phyloP scores from a whole-genome alignment of 2,888 invertebrate genomes.

The Taphrorychus bicolor region DNA sequence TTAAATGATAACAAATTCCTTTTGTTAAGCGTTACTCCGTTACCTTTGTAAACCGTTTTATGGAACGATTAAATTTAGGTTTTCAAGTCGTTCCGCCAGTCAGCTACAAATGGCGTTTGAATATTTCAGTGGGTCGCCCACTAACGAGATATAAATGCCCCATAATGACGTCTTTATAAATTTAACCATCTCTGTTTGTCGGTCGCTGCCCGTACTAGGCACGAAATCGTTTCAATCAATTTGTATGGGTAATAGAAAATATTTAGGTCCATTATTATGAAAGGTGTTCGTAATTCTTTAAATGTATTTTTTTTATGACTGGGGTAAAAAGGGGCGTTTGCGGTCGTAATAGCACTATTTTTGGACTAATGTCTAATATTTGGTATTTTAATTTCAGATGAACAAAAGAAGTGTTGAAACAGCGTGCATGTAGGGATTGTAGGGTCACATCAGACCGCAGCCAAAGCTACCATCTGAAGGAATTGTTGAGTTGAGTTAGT shows the following conservation, averaged over 20 bases:
- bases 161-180: slow-evolving; percentile 6
- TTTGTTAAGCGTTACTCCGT: not conserved
- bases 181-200: not conserved
- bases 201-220: slow-evolving; percentile 3
- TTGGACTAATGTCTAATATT: no score
- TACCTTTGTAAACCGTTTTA: not conserved
- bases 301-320: no score
- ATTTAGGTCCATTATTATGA: no score
- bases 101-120: not conserved
- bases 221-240: slow-evolving; percentile 1
- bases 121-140: slow-evolving; percentile 1
- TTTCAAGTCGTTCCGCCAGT: not conserved
- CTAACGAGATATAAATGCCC: not conserved
- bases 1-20: not conserved
- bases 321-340: no score
- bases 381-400: no score
- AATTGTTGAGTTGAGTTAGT: no score
- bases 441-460: no score
- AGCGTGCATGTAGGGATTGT: no score
- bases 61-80: not conserved
- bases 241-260: not conserved
- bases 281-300: no score
- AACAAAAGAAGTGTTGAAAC: no score
- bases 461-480: no score
- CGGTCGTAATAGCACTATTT: no score